Conservation (phyloP, 2,113 vertebrate genomes). For the Lophotis ruficrista region DNA sequence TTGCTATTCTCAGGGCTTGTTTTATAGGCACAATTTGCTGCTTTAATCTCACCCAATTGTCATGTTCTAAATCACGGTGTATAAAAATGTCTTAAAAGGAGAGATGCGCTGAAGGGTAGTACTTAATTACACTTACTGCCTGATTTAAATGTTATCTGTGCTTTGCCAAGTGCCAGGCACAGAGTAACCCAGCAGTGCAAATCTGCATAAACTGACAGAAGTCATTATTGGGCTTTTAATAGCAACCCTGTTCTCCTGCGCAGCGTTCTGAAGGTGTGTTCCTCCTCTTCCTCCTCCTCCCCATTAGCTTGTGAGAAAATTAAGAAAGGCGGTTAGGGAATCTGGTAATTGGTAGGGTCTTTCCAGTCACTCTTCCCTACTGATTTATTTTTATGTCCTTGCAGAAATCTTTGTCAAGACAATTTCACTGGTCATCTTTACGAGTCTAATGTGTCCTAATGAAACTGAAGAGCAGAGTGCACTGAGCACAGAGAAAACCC, state of each 20-base stretch:
- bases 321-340: not conserved
- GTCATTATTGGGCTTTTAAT: constrained; percentile 68
- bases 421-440: not conserved
- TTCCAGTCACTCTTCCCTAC: not conserved
- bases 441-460: not conserved
- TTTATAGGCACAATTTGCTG: constrained; percentile 82
- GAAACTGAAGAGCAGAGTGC: not conserved
- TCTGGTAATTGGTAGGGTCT: constrained; percentile 10
- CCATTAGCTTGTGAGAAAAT: constrained; percentile 10
- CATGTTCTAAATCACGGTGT: constrained; percentile 79
- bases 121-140: constrained; percentile 82
- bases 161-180: constrained; percentile 63
- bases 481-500: not conserved
- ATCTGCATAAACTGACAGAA: constrained; percentile 75
- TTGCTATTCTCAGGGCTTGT: constrained; percentile 76
- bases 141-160: constrained; percentile 77
- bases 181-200: constrained; percentile 56
- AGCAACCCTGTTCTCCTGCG: constrained; percentile 14
- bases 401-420: not conserved
- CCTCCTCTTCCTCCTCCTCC: not conserved
- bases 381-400: not conserved
- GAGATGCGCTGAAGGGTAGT: constrained; percentile 73
- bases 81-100: constrained; percentile 78
- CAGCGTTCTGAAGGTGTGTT: constrained; percentile 25
- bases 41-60: constrained; percentile 81